Percentiles rank a stretch among this genome's conserved stretches.
Evolutionary conservation across 2,888 invertebrate genomes (phyloP).

Genomic region (Standfussiana lucernea): DNA sequence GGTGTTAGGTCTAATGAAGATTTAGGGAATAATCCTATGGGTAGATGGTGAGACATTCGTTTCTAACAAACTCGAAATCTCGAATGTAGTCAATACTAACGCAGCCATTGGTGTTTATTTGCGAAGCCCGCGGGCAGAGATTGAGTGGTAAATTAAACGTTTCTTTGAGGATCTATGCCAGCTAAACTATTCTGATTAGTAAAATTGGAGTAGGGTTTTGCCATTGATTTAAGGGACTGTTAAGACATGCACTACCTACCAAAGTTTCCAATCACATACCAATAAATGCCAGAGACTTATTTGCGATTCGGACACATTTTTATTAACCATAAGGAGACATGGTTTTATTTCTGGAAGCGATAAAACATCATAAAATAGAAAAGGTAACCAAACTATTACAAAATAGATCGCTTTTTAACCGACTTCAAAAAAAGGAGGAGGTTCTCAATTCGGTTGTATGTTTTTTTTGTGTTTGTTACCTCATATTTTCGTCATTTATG

Average conservation of each 20-base stretch:
- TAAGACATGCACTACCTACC: not conserved
- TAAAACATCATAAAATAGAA: not conserved
- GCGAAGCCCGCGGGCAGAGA: not conserved
- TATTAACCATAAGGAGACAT: not conserved
- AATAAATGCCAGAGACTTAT: not conserved
- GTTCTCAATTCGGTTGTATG: too few relatives aligned
- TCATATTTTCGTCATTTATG: too few relatives aligned
- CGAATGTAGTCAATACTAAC: not conserved
- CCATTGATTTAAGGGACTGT: not conserved
- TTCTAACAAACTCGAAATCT: not conserved
- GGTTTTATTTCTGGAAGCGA: not conserved
- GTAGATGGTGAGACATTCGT: slow-evolving; percentile 8
- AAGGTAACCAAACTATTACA: not conserved
- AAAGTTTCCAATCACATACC: not conserved
- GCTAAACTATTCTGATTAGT: not conserved
- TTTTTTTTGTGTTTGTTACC: too few relatives aligned
- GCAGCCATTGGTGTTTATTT: not conserved
- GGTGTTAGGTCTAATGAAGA: slow-evolving; percentile 34
- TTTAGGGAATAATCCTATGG: slow-evolving; percentile 1
- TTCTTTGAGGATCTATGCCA: not conserved
- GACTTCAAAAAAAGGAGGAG: too few relatives aligned
- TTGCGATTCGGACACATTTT: not conserved
- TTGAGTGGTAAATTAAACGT: too few relatives aligned
- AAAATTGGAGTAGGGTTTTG: not conserved
- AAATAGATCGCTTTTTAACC: not conserved